Conservation (phyloP, 2,113 vertebrate species). For the Seriola dumerili region DNA sequence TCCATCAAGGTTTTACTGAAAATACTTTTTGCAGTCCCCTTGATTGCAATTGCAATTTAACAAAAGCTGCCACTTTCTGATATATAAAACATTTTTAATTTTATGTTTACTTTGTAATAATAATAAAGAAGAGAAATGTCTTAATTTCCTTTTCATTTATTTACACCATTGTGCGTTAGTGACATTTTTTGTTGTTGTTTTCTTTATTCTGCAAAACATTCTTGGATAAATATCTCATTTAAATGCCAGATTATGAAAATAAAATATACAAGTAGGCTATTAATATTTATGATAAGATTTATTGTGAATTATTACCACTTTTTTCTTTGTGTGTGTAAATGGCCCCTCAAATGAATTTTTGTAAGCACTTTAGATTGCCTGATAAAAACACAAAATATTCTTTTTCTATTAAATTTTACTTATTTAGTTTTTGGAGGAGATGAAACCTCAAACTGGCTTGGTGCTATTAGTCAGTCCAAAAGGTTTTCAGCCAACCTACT, state of each 20-base stretch:
- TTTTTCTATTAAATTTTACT: neutral
- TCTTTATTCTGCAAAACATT: constrained; percentile 1
- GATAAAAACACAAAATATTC: constrained; percentile 3
- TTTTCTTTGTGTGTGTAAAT: neutral
- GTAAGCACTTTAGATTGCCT: neutral
- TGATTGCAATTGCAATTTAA: neutral
- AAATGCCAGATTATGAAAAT: constrained; percentile 22
- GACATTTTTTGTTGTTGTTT: neutral
- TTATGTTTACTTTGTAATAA: neutral
- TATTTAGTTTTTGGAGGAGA: neutral
- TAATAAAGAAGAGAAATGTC: constrained; percentile 20
- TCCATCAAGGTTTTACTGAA: neutral
- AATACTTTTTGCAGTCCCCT: neutral
- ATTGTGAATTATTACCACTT: constrained; percentile 11
- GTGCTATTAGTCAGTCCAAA: neutral
- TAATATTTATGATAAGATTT: constrained; percentile 15
- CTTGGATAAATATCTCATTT: neutral
- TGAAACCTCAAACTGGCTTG: neutral
- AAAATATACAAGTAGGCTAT: neutral
- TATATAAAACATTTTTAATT: neutral
- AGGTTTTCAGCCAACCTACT: neutral
- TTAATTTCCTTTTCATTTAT: neutral
- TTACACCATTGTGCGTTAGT: neutral
- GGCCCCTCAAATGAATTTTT: neutral
- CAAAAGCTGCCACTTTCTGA: neutral